phyloP scores from a whole-genome alignment of 2,888 invertebrate genomes.

The Pinctada fucata region DNA sequence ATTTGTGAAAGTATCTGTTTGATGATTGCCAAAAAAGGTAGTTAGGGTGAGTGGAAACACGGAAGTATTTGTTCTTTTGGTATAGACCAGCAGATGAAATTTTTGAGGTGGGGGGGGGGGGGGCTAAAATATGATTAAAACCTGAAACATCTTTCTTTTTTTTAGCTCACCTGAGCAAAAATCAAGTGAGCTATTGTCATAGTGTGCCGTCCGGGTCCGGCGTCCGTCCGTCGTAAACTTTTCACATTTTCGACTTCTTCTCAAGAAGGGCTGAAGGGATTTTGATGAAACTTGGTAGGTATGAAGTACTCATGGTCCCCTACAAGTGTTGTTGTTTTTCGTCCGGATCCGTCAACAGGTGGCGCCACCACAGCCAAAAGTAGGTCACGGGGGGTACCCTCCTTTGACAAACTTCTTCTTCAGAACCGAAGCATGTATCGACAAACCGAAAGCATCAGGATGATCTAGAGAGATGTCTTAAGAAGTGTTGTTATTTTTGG shows the following conservation, averaged over 20 bases:
- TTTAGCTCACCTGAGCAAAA: background rate
- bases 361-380: background rate
- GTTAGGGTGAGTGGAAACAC: too few relatives aligned
- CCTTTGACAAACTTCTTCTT: background rate
- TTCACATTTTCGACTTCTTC: conserved; percentile 2
- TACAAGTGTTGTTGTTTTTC: background rate
- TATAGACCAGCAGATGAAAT: too few relatives aligned
- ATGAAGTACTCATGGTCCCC: background rate
- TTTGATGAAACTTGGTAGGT: background rate
- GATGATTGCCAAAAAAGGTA: too few relatives aligned
- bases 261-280: background rate
- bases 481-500: too few relatives aligned
- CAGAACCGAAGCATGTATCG: background rate
- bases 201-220: background rate
- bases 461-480: background rate
- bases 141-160: too few relatives aligned
- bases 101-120: too few relatives aligned
- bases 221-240: background rate
- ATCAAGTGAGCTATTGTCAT: background rate
- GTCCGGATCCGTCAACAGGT: background rate
- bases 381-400: background rate
- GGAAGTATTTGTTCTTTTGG: too few relatives aligned
- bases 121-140: too few relatives aligned
- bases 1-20: too few relatives aligned
- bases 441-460: background rate